Evolutionary conservation across 2,113 vertebrate genomes (phyloP).

Genomic region (Suncus etruscus): DNA sequence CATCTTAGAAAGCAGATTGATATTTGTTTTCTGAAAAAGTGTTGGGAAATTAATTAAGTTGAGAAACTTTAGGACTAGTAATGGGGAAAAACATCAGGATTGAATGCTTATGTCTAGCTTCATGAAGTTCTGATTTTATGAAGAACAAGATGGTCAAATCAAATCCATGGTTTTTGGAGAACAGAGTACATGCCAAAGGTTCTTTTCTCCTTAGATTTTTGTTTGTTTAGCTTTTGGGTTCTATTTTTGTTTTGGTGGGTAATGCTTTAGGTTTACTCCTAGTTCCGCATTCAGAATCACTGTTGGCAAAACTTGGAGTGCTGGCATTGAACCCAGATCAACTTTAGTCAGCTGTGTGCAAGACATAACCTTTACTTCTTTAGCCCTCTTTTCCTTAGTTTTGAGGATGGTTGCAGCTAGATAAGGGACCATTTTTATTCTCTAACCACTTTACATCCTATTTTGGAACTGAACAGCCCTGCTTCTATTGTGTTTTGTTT

Average conservation of each 20-base stretch:
- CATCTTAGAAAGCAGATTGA: too few relatives aligned
- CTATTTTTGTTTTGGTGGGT: too few relatives aligned
- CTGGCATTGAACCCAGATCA: too few relatives aligned
- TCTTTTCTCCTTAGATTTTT: not conserved
- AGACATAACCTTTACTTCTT: too few relatives aligned
- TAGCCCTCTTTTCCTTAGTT: too few relatives aligned
- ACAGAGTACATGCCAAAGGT: not conserved
- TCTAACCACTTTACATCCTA: not conserved
- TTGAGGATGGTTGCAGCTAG: not conserved
- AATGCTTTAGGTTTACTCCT: too few relatives aligned
- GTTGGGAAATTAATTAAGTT: too few relatives aligned
- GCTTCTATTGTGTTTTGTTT: constrained; percentile 20
- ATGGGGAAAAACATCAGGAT: not conserved
- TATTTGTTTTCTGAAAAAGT: too few relatives aligned
- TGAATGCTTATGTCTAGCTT: not conserved
- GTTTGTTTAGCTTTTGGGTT: too few relatives aligned
- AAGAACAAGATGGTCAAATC: not conserved
- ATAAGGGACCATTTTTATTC: not conserved
- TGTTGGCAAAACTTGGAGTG: too few relatives aligned
- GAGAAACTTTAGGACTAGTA: not conserved
- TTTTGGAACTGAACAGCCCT: not conserved
- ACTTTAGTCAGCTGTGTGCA: too few relatives aligned
- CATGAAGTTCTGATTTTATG: not conserved
- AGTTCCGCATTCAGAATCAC: too few relatives aligned
- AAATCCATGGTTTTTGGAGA: not conserved